phyloP scores from a whole-genome alignment of 1,140 invertebrate genomes.

The Heliconius hewitsoni region DNA sequence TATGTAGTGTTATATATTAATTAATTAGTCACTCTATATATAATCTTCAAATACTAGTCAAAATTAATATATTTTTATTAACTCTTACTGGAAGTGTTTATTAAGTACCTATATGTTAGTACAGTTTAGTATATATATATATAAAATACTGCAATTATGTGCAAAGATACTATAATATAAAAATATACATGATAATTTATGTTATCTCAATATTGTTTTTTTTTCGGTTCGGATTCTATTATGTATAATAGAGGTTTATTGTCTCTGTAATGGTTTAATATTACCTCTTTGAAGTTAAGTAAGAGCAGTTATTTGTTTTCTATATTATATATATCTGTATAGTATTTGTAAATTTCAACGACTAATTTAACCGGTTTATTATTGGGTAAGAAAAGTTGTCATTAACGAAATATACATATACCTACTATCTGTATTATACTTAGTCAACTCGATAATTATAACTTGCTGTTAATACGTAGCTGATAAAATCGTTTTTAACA shows the following conservation, averaged over 20 bases:
- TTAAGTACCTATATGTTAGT: too few relatives aligned
- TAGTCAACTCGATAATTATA: conserved; percentile 67
- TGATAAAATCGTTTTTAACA: conserved; percentile 58
- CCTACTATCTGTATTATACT: conserved; percentile 16
- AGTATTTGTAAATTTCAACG: neutral
- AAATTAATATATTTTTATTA: too few relatives aligned
- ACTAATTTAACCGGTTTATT: neutral
- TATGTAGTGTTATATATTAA: too few relatives aligned
- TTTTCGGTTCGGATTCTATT: too few relatives aligned
- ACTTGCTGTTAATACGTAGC: conserved; percentile 67
- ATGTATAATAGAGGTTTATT: neutral
- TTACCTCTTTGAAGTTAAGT: neutral
- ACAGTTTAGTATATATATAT: too few relatives aligned
- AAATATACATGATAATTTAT: too few relatives aligned
- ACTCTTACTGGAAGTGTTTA: too few relatives aligned
- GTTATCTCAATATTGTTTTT: too few relatives aligned
- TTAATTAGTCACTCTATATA: too few relatives aligned
- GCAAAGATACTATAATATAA: too few relatives aligned
- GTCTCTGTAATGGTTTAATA: neutral
- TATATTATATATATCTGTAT: neutral
- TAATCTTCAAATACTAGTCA: too few relatives aligned
- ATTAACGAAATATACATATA: neutral
- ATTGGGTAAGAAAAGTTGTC: neutral
- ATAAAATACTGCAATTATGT: too few relatives aligned
- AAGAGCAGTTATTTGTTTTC: neutral